Conservation (phyloP, 30 jellyfish, hydroid and myxozoan species). For the Aurelia sp. region DNA sequence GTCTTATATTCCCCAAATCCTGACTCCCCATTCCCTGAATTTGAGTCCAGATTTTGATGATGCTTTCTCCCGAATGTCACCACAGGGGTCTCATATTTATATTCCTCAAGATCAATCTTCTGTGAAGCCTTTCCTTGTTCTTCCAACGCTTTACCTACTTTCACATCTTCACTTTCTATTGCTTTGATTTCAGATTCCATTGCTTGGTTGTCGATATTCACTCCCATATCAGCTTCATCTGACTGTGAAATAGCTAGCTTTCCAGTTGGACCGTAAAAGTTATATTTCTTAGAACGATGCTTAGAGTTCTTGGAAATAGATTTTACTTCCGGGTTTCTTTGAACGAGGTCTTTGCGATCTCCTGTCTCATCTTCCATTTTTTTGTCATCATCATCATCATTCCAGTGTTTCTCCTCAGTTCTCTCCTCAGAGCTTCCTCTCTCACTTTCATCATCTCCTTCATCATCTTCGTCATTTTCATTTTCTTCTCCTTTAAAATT, state of each 20-base stretch:
- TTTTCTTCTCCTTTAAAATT: slow-evolving; percentile 21
- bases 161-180: slow-evolving; percentile 47
- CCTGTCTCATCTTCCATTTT: slow-evolving; percentile 41
- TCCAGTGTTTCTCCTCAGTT: neutral
- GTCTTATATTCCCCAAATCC: neutral
- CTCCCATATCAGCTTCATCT: slow-evolving; percentile 72
- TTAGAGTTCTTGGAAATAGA: neutral
- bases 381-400: slow-evolving; percentile 14
- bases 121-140: neutral
- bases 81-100: slow-evolving; percentile 47
- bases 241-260: slow-evolving; percentile 36
- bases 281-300: slow-evolving; percentile 31
- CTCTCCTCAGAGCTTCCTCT: slow-evolving; percentile 30
- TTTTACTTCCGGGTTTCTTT: neutral
- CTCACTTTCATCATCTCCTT: slow-evolving; percentile 23
- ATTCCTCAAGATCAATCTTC: slow-evolving; percentile 39
- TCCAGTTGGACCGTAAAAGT: slow-evolving; percentile 36
- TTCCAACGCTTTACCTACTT: slow-evolving; percentile 47
- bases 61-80: neutral
- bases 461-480: slow-evolving; percentile 25
- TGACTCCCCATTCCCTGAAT: slow-evolving; percentile 8
- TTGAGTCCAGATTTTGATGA: neutral
- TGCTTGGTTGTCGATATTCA: slow-evolving; percentile 61
- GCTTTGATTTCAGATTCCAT: slow-evolving; percentile 71
- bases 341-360: slow-evolving; percentile 44